Percentiles rank a stretch among this genome's conserved stretches.
phyloP scores from a whole-genome alignment of 1,140 invertebrate species.

The Conus betulinus region DNA sequence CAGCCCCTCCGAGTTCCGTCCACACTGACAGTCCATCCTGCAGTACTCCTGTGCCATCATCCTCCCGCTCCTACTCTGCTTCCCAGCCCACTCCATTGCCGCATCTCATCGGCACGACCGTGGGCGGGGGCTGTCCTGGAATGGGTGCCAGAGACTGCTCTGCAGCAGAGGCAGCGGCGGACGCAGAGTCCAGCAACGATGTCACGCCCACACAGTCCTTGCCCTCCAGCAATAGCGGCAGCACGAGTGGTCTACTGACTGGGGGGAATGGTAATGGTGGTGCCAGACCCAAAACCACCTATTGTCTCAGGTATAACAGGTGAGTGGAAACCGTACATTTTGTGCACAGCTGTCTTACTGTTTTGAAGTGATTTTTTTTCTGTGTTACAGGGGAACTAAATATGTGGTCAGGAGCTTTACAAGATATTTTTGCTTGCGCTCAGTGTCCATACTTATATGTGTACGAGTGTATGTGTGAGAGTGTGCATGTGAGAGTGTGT shows the following conservation, averaged over 20 bases:
- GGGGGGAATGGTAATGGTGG: slow-evolving; percentile 47
- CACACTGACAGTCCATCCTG: slow-evolving; percentile 7
- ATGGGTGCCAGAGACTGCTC: neutral
- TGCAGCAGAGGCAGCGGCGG: neutral
- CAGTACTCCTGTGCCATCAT: slow-evolving; percentile 2
- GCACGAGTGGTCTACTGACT: slow-evolving; percentile 1
- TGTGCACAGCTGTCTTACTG: no score
- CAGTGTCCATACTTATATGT: no score
- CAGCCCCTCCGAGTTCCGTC: slow-evolving; percentile 32
- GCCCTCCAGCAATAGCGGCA: slow-evolving; percentile 23
- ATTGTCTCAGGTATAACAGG: slow-evolving; percentile 66
- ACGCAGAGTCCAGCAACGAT: slow-evolving; percentile 18
- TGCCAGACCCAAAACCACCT: slow-evolving; percentile 70
- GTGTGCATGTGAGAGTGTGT: no score
- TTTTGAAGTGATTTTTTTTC: no score
- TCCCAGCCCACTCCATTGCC: neutral
- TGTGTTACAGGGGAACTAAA: no score
- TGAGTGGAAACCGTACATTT: slow-evolving; percentile 26
- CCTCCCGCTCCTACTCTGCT: neutral
- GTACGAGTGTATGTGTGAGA: no score
- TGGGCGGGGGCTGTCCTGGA: neutral
- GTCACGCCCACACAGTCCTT: slow-evolving; percentile 23
- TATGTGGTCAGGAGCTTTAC: no score
- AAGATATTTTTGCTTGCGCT: no score
- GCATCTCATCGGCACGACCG: neutral